Percentiles rank a stretch among this genome's conserved stretches.
phyloP scores from a whole-genome alignment of 2,797 vertebrate genomes.

The Myotis daubentonii region DNA sequence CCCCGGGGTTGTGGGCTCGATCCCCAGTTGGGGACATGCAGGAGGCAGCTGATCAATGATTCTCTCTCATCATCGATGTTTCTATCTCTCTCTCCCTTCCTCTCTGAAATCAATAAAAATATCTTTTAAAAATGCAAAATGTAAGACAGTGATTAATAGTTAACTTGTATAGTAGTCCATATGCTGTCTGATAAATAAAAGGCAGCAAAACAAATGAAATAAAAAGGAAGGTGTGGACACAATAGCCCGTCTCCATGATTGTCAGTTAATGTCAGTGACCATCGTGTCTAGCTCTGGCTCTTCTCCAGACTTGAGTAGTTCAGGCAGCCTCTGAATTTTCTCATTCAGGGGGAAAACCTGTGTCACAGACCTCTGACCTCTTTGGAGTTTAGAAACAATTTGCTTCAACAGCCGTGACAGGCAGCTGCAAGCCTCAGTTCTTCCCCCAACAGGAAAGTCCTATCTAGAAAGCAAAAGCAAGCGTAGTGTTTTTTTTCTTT shows the following conservation, averaged over 20 bases:
- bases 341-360: too few relatives aligned
- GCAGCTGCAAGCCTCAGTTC: not conserved
- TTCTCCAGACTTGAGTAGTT: not conserved
- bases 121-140: not conserved
- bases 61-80: too few relatives aligned
- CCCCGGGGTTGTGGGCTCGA: too few relatives aligned
- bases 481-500: not conserved
- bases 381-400: not conserved
- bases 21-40: too few relatives aligned
- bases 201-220: not conserved
- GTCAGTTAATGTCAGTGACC: not conserved
- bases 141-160: not conserved
- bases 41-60: too few relatives aligned
- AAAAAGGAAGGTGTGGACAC: not conserved
- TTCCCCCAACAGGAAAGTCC: not conserved
- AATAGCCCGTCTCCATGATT: too few relatives aligned
- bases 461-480: not conserved
- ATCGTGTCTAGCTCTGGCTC: not conserved
- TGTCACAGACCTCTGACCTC: not conserved
- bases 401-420: not conserved
- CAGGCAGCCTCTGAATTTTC: not conserved
- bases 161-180: not conserved
- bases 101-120: too few relatives aligned
- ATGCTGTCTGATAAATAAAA: not conserved
- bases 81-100: too few relatives aligned